These are phyloP conservation scores for Myotis lucifugus DNA, from an alignment of 2,113 vertebrate species.

Conservation along the genomic window DNA sequence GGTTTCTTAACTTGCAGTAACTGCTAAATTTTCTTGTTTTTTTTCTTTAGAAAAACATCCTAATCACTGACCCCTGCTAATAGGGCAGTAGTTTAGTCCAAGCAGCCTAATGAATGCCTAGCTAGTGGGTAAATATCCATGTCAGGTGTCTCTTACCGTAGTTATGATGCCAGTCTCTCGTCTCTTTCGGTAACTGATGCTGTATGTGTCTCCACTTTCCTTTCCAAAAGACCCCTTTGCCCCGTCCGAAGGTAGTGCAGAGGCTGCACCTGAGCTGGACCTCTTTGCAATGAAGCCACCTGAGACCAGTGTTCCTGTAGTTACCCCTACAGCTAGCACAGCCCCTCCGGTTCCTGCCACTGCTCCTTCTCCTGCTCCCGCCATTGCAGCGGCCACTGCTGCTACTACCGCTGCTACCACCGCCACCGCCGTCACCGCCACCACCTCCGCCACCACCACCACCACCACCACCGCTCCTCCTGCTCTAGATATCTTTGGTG, in stretches of 20 bases:
- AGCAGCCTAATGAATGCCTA: background rate
- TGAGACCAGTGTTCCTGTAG: conserved; percentile 90
- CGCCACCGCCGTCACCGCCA: conserved; percentile 81
- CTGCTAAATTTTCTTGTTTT: conserved; percentile 55
- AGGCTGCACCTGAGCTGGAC: conserved; percentile 96
- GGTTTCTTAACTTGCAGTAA: conserved; percentile 28
- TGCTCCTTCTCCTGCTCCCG: conserved; percentile 90
- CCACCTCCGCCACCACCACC: conserved; percentile 82
- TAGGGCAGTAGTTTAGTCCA: conserved; percentile 3
- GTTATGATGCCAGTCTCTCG: conserved; percentile 72
- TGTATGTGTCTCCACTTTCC: conserved; percentile 85
- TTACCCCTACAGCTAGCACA: conserved; percentile 91
- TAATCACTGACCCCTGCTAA: conserved; percentile 23
- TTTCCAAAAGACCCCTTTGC: conserved; percentile 97
- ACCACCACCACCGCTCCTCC: conserved; percentile 84
- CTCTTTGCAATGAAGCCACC: conserved; percentile 99
- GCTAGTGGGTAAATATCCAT: conserved; percentile 66
- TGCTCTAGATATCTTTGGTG: conserved; percentile 99
- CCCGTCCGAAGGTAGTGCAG: conserved; percentile 96
- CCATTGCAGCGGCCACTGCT: conserved; percentile 83
- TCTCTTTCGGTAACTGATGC: conserved; percentile 88
- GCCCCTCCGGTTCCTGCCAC: conserved; percentile 88
- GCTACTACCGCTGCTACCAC: conserved; percentile 81
- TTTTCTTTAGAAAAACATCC: conserved; percentile 74
- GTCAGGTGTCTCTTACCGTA: conserved; percentile 76